Conservation (phyloP, 2,113 vertebrate species). For the Mobula hypostoma region DNA sequence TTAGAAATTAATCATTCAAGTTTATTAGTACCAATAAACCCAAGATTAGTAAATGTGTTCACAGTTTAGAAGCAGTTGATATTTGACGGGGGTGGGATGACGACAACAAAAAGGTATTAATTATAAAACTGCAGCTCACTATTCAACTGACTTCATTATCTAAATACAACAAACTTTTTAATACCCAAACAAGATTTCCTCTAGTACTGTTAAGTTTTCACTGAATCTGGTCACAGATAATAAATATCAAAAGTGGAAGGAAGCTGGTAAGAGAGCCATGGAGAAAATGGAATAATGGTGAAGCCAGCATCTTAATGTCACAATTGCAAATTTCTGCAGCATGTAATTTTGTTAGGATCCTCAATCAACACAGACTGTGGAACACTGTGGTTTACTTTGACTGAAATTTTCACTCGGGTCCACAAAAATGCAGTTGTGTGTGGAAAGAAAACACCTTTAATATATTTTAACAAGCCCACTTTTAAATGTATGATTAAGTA, state of each 20-base stretch:
- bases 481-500: not conserved
- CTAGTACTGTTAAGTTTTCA: not conserved
- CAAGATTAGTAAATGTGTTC: not conserved
- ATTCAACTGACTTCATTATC: not conserved
- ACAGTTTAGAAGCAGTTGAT: not conserved
- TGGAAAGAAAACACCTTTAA: not conserved
- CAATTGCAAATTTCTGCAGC: not conserved
- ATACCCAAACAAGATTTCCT: not conserved
- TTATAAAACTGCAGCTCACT: not conserved
- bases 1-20: not conserved
- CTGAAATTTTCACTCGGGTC: not conserved
- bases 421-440: not conserved
- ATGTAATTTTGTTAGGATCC: not conserved
- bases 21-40: not conserved
- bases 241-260: not conserved
- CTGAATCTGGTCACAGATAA: not conserved
- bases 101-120: too few relatives aligned
- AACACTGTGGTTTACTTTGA: not conserved
- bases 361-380: not conserved
- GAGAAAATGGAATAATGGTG: not conserved
- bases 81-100: not conserved
- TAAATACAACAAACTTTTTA: not conserved
- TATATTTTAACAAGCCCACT: not conserved
- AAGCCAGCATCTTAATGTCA: too few relatives aligned
- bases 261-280: not conserved